phyloP scores from a whole-genome alignment of 2,797 vertebrate species.

The Odontamblyopus rebecca region DNA sequence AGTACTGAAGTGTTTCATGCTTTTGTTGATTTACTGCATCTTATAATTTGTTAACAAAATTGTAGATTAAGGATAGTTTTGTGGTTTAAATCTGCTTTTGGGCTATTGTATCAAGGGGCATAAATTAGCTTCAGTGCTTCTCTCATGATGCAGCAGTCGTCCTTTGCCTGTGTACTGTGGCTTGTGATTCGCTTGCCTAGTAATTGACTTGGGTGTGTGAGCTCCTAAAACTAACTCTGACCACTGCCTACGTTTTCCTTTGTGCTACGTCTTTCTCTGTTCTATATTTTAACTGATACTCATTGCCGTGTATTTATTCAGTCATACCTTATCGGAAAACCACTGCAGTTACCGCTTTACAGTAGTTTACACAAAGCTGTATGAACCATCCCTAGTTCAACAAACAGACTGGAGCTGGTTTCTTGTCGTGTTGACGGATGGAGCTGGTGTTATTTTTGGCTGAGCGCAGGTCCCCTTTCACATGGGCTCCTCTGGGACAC shows the following conservation, averaged over 20 bases:
- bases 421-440: slow-evolving; percentile 58
- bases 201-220: slow-evolving; percentile 82
- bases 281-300: slow-evolving; percentile 44
- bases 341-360: slow-evolving; percentile 31
- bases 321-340: slow-evolving; percentile 35
- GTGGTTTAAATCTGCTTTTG: too few species aligned
- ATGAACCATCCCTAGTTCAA: slow-evolving; percentile 47
- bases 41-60: too few species aligned
- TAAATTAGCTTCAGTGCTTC: too few species aligned
- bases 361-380: slow-evolving; percentile 13
- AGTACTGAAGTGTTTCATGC: too few species aligned
- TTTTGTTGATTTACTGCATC: too few species aligned
- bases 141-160: slow-evolving; percentile 61
- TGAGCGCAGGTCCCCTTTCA: slow-evolving; percentile 70
- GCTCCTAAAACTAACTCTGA: slow-evolving; percentile 67
- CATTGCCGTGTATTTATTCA: slow-evolving; percentile 49
- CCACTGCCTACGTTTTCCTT: slow-evolving; percentile 62
- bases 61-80: too few species aligned
- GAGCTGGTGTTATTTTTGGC: slow-evolving; percentile 67
- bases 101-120: too few species aligned
- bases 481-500: slow-evolving; percentile 58
- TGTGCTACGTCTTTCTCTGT: slow-evolving; percentile 39
- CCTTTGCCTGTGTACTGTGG: slow-evolving; percentile 58
- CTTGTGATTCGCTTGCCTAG: slow-evolving; percentile 75
- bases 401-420: slow-evolving; percentile 54